Evolutionary conservation across 1,140 invertebrate species (phyloP), one percentile per base, ranked within the genome.

Genomic region (Sminthurinus signatus): DNA sequence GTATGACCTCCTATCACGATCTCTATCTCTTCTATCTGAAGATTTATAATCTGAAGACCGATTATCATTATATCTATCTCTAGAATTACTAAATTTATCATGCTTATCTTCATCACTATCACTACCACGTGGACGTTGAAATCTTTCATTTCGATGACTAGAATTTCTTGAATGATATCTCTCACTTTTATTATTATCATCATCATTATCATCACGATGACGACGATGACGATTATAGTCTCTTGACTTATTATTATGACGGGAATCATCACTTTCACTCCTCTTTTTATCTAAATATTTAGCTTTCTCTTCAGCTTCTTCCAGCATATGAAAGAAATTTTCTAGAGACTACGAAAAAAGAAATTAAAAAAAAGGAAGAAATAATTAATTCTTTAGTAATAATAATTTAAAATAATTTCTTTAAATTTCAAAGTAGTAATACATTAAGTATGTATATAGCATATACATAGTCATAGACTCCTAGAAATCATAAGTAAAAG

Each of bases 271-370:
- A n/a, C n/a, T n/a, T n/a, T n/a, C n/a, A n/a, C n/a, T n/a, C n/a
- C n/a, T n/a, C n/a, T n/a, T n/a, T n/a, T n/a, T n/a, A n/a, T n/a
- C n/a, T n/a, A n/a, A n/a, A n/a, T n/a, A n/a, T n/a, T 46, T 46
- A 52, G 60, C 74, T 66, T 55, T 62, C 5, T 62, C 72, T 75
- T 82, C 79, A n/a, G 81, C 79, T 73, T 80, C 75, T 25, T 64
- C 72, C 55, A 85, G 78, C 78, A 82, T 77, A 2, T 66, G 67
- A 65, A 80, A 71, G 29, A 84, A 76, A 52, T 75, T 78, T 60
- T 79, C 76, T 32, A 84, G 73, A 25, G 82, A 83, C 82, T 84
- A 73, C n/a, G n/a, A n/a, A n/a, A n/a, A n/a, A n/a, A n/a, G n/a
- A n/a, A n/a, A n/a, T n/a, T n/a, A n/a, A n/a, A n/a, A n/a, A n/a